A percentile compares a stretch with the other conserved stretches of the same genome.
Evolutionary conservation across 2,888 invertebrate genomes (phyloP).

Genomic region (Meta bourneti): DNA sequence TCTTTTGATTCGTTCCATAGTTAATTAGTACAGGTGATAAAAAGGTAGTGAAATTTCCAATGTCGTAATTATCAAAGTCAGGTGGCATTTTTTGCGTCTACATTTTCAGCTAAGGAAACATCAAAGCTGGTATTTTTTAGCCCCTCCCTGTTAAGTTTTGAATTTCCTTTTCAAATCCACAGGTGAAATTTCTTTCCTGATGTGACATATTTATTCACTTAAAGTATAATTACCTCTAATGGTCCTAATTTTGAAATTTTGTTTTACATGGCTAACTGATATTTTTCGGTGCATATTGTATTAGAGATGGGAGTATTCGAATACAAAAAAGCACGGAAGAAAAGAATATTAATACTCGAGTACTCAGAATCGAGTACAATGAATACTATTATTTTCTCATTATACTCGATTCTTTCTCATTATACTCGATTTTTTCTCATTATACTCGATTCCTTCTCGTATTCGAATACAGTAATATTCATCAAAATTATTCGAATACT

Average conservation of each 20-base stretch:
- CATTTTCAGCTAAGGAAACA: not conserved
- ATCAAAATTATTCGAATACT: too few species aligned
- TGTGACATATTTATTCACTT: not conserved
- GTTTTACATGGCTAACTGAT: not conserved
- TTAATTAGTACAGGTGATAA: not conserved
- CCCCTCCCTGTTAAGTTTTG: not conserved
- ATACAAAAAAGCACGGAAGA: too few species aligned
- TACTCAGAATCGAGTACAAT: too few species aligned
- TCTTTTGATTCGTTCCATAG: not conserved
- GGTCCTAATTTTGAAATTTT: not conserved
- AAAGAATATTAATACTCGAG: too few species aligned
- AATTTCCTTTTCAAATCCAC: not conserved
- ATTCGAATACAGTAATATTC: too few species aligned
- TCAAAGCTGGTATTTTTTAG: not conserved
- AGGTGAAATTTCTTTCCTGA: not conserved
- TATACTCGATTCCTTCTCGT: too few species aligned
- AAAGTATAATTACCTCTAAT: not conserved
- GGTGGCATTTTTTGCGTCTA: not conserved
- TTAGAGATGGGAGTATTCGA: too few species aligned
- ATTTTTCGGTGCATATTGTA: too few species aligned
- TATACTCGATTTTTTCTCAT: too few species aligned
- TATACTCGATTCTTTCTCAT: too few species aligned
- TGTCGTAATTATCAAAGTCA: not conserved
- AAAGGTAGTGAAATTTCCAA: not conserved
- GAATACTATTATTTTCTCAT: too few species aligned